Evolutionary conservation across 2,888 invertebrate species (phyloP).

Genomic region (Osmoderma eremita): DNA sequence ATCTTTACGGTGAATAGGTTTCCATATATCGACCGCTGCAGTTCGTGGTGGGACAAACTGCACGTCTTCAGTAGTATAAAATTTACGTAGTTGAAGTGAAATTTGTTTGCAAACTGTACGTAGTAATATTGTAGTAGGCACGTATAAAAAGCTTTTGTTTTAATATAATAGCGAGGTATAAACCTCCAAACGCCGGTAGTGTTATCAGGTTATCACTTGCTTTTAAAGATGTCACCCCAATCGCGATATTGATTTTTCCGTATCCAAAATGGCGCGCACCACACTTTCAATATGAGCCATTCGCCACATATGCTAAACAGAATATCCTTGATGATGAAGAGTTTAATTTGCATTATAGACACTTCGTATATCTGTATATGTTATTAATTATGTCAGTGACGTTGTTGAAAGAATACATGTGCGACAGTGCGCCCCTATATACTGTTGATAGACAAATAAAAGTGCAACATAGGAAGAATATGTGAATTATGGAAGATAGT

Average conservation of each 20-base stretch:
- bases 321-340: background rate
- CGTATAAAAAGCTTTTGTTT: no score
- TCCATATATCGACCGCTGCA: no score
- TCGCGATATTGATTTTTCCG: constrained; percentile 52
- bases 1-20: no score
- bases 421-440: background rate
- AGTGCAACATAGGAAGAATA: constrained; percentile 27
- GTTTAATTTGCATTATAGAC: constrained; percentile 1
- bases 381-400: constrained; percentile 18
- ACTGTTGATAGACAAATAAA: constrained; percentile 32
- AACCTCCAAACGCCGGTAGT: no score
- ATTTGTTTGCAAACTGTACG: no score
- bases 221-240: constrained; percentile 42
- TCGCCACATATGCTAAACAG: background rate
- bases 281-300: constrained; percentile 29
- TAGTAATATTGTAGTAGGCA: no score
- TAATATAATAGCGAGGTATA: no score
- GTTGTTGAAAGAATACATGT: background rate
- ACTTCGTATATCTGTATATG: no score
- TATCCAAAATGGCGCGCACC: constrained; percentile 44
- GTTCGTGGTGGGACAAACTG: no score
- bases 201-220: background rate
- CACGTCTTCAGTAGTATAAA: no score
- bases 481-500: constrained; percentile 65
- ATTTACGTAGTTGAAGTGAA: no score